These are phyloP conservation scores for Clunio marinus DNA, from an alignment of 2,888 invertebrate genomes.

Conservation along the genomic window DNA sequence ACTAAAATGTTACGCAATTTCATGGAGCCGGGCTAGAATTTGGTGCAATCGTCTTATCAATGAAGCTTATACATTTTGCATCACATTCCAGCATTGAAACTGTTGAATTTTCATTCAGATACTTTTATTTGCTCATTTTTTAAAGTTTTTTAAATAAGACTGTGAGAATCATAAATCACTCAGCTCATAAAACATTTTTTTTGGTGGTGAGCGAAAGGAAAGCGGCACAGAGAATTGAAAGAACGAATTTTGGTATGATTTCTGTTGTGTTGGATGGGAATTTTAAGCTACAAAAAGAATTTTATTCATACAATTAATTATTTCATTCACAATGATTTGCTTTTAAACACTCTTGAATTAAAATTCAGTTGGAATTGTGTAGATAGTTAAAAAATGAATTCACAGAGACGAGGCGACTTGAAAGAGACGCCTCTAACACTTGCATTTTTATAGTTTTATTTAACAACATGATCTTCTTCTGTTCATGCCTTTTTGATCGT, in stretches of 20 bases:
- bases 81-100: too few species aligned
- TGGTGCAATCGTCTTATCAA: not conserved
- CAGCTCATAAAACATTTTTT: conserved; percentile 20
- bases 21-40: not conserved
- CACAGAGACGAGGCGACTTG: not conserved
- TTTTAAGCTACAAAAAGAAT: too few species aligned
- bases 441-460: not conserved
- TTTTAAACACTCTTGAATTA: not conserved
- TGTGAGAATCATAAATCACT: conserved; percentile 6
- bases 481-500: not conserved
- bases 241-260: too few species aligned
- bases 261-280: too few species aligned
- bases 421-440: not conserved
- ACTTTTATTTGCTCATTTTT: not conserved
- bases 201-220: conserved; percentile 10
- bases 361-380: not conserved
- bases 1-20: conserved; percentile 33
- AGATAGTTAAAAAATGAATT: not conserved
- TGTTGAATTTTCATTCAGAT: not conserved
- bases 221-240: too few species aligned
- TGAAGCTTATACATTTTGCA: not conserved
- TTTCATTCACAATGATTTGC: too few species aligned
- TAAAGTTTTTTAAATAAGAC: conserved; percentile 2
- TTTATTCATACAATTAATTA: too few species aligned
- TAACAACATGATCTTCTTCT: conserved; percentile 24